Base-by-base conservation (phyloP, 2,888 invertebrate species). In the Synanthedon formicaeformis region DNA sequence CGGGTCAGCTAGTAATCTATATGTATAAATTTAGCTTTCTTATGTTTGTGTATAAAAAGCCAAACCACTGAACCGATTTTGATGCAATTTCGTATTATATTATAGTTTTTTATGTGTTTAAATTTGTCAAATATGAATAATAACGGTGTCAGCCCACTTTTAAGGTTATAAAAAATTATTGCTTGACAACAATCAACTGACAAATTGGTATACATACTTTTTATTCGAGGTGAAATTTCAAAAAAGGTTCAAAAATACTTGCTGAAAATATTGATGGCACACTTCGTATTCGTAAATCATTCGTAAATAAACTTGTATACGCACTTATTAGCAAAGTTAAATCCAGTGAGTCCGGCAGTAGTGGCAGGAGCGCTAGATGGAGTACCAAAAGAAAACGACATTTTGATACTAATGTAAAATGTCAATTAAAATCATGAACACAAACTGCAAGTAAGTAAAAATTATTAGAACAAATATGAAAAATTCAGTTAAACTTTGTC, bases 291-390 rank as follows among this genome's bases (percentile, higher is more conserved):
- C 23, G 23, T 23, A 23, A 23, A 5, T 23, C 3, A n/a, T n/a
- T n/a, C n/a, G n/a, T n/a, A n/a, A 45, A 45, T 12, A 16, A 49
- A 16, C 3, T 49, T 49, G 4, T 49, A 13, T 49, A 73, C 76
- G 76, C 71, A 88, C 87, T 87, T 88, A 65, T 76, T 81, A 59
- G 78, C 81, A 58, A 88, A 88, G 67, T 73, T 82, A 55, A 88
- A 88, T 13, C 88, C 82, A 40, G 73, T 70, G 4, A 75, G 56
- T 23, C 83, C 73, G 2, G 76, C 75, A 48, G 79, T 67, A 23
- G 77, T 73, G n/a, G 86, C 85, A 23, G 87, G 86, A 51, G 88
- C 86, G 67, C 86, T 86, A n/a, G 86, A 74, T 18, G 88, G 84
- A 52, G 84, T 73, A 45, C 82, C 82, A 57, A 88, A 88, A 4